Conservation (phyloP, 2,113 vertebrate genomes). For the Clarias batrachus region DNA sequence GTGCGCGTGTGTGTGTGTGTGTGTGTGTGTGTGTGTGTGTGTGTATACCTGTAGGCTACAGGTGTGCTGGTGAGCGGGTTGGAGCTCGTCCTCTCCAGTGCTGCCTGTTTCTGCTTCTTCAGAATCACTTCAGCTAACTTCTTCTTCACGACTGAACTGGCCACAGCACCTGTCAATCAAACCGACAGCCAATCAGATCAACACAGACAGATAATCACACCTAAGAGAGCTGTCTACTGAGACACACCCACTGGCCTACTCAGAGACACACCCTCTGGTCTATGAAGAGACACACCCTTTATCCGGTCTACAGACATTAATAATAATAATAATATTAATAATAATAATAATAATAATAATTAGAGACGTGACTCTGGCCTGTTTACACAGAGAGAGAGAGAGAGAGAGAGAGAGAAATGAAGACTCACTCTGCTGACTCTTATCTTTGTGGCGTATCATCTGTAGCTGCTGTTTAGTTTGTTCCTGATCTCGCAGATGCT, state of each 20-base stretch:
- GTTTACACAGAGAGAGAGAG: no score
- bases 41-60: conserved; percentile 79
- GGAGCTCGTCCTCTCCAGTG: conserved; percentile 81
- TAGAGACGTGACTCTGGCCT: no score
- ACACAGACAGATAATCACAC: background rate
- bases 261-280: no score
- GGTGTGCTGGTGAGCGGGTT: conserved; percentile 66
- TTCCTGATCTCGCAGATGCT: conserved; percentile 72
- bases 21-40: conserved; percentile 24
- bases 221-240: background rate
- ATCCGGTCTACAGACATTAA: no score
- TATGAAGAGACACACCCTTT: background rate
- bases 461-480: conserved; percentile 88
- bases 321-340: no score
- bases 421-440: conserved; percentile 90
- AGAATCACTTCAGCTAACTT: conserved; percentile 87
- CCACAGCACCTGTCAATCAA: conserved; percentile 80
- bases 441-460: conserved; percentile 91
- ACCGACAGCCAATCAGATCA: conserved; percentile 19
- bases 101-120: conserved; percentile 84
- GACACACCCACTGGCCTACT: background rate
- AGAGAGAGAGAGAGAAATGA: background rate
- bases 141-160: conserved; percentile 89
- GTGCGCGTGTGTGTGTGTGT: conserved; percentile 43
- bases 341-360: no score